Base-by-base conservation (phyloP, 92 coral and sea anemone species). In the Siderastrea radians region DNA sequence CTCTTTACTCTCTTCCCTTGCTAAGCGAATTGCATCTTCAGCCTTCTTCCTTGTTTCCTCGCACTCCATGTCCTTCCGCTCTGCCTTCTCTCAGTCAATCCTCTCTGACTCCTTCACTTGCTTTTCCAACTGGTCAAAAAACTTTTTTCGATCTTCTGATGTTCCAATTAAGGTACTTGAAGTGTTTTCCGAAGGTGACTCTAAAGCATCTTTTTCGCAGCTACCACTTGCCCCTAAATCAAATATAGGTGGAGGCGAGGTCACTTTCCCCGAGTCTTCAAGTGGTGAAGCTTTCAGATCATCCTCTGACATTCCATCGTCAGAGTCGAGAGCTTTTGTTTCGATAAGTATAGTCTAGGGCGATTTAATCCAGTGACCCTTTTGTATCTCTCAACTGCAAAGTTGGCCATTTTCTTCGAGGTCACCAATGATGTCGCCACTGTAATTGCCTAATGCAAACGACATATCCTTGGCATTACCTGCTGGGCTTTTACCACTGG, bases 401-500 rank as follows among this genome's bases (percentile, higher is more conserved):
- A 50, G 47, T 50, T 55, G 16, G 11, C 64, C 87, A 8, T 14
- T 11, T 52, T 59, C 79, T 7, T 49, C 52, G 12, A n/a, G 38
- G 1, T 71, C 65, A 52, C 54, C 72, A 16, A 83, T 16, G 46
- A 77, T 4, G 12, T 83, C 57, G 15, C 87, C 70, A 17, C 66
- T 45, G 14, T 70, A 83, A 83, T 72, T 65, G 19, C 78, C 87
- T 11, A 83, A 53, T n/a, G 75, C 78, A 83, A 69, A 53, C 11
- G 50, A 55, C 87, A 83, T 83, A 2, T 69, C 53, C 1, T 55
- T 49, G 19, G 3, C 54, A 15, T 57, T 46, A 6, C 90, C 86
- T 14, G 44, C 77, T 38, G 71, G 49, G 43, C 90, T 79, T n/a
- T 52, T 55, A 10, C 90, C 90, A 48, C 61, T 67, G 17, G 86